Evolutionary conservation across 2,797 vertebrate genomes (phyloP).

Genomic region (Clarias laeviceps): DNA sequence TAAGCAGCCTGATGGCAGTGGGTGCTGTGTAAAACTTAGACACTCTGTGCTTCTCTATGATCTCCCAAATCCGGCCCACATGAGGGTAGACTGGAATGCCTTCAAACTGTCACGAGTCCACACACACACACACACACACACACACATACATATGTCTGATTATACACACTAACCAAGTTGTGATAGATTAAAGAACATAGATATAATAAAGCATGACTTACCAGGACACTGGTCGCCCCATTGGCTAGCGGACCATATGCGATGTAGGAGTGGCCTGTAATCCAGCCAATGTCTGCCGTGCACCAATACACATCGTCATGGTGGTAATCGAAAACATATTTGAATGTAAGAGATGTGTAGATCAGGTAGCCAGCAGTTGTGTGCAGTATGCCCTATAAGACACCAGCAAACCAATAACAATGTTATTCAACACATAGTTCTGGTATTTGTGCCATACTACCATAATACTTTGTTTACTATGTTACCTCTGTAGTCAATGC

Average conservation of each 20-base stretch:
- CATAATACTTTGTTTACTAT: not conserved
- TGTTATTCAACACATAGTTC: too few species aligned
- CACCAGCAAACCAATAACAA: not conserved
- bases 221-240: constrained; percentile 75
- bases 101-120: constrained; percentile 70
- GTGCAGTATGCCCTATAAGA: constrained; percentile 77
- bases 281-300: constrained; percentile 83
- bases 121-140: constrained; percentile 32
- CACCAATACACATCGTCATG: constrained; percentile 80
- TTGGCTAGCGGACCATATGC: constrained; percentile 79
- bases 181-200: not conserved
- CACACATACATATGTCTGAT: constrained; percentile 4
- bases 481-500: not conserved
- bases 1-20: constrained; percentile 78
- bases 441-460: not conserved
- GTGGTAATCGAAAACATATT: constrained; percentile 78
- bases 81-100: constrained; percentile 77
- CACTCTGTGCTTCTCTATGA: constrained; percentile 79
- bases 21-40: constrained; percentile 82
- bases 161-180: not conserved
- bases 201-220: constrained; percentile 43
- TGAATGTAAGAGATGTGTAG: constrained; percentile 79
- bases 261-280: constrained; percentile 83
- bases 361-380: constrained; percentile 77
- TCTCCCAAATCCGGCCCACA: constrained; percentile 77